Conservation (phyloP, 2,888 invertebrate species). For the Acheta domesticus region DNA sequence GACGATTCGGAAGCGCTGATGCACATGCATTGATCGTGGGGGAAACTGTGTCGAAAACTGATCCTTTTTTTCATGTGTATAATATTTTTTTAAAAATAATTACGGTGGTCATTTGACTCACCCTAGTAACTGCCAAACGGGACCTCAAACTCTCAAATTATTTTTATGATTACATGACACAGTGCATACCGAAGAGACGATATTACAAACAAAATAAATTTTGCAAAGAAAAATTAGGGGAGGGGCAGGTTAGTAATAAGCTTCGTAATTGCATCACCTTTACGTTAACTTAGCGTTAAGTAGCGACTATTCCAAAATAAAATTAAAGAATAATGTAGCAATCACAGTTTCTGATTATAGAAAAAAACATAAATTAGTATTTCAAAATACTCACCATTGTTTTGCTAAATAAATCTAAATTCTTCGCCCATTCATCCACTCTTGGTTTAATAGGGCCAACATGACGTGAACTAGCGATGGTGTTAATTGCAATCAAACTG, state of each 20-base stretch:
- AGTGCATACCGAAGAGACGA: too few species aligned
- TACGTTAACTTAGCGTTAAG: not conserved
- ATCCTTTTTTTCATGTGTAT: not conserved
- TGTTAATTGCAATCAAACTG: slow-evolving; percentile 79
- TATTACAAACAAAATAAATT: too few species aligned
- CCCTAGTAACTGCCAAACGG: too few species aligned
- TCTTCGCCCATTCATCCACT: slow-evolving; percentile 78
- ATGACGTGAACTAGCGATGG: slow-evolving; percentile 80
- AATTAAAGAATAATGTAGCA: not conserved
- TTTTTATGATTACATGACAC: too few species aligned
- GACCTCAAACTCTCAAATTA: too few species aligned
- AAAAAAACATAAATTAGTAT: not conserved
- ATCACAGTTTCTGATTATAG: too few species aligned
- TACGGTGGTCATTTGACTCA: not conserved
- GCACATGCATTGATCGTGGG: not conserved
- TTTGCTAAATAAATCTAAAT: slow-evolving; percentile 72
- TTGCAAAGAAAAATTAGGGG: too few species aligned
- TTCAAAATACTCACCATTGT: slow-evolving; percentile 64
- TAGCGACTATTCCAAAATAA: not conserved
- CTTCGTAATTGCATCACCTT: too few species aligned
- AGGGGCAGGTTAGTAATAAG: too few species aligned
- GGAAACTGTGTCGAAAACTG: not conserved
- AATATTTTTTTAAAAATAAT: not conserved
- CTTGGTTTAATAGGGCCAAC: slow-evolving; percentile 78
- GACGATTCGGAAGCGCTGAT: not conserved